phyloP scores from a whole-genome alignment of 2,113 vertebrate species.

The Phyllopteryx taeniolatus region DNA sequence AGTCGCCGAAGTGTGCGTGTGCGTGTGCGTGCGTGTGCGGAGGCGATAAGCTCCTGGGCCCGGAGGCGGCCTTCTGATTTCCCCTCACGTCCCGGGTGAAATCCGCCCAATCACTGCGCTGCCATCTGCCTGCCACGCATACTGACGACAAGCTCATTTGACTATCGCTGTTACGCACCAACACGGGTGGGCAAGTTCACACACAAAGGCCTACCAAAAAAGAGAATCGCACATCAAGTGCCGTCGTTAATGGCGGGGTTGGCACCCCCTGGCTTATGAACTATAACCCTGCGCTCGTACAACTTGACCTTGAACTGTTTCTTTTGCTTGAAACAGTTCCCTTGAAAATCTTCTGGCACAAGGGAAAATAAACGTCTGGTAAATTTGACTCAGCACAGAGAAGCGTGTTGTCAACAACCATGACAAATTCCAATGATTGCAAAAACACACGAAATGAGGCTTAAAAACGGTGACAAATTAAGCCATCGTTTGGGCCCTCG shows the following conservation, averaged over 20 bases:
- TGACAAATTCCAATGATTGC: no score
- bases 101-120: conserved; percentile 70
- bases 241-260: conserved; percentile 37
- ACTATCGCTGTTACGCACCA: conserved; percentile 25
- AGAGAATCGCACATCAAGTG: conserved; percentile 40
- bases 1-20: not conserved
- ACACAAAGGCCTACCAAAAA: conserved; percentile 39
- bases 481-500: no score
- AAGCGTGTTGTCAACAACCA: no score
- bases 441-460: no score
- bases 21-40: not conserved
- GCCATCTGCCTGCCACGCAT: conserved; percentile 68
- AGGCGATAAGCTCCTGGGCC: conserved; percentile 72
- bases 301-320: conserved; percentile 20
- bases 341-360: not conserved
- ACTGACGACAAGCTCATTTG: conserved; percentile 62
- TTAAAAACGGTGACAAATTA: no score
- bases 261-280: conserved; percentile 26
- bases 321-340: conserved; percentile 19
- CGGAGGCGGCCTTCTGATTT: conserved; percentile 64
- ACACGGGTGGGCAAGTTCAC: conserved; percentile 13
- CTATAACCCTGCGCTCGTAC: conserved; percentile 33
- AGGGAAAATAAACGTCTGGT: no score
- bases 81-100: conserved; percentile 68
- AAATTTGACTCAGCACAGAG: no score